phyloP scores from a whole-genome alignment of 2,113 vertebrate genomes.

The Hypanus sabinus region DNA sequence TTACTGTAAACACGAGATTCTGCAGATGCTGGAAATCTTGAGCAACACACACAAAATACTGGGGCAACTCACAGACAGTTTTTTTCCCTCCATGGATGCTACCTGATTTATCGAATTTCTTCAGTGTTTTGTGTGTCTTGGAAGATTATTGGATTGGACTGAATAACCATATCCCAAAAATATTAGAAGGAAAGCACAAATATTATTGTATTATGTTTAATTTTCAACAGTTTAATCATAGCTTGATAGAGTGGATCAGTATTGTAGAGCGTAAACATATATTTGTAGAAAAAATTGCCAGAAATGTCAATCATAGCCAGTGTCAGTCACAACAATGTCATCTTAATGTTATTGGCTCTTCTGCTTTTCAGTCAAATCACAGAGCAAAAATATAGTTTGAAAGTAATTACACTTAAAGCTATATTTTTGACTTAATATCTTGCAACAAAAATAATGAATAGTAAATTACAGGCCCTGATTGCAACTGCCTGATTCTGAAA shows the following conservation, averaged over 20 bases:
- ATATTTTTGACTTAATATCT: neutral
- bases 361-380: slow-evolving; percentile 12
- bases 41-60: too few relatives aligned
- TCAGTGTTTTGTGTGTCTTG: neutral
- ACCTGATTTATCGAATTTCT: too few relatives aligned
- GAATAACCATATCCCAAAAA: neutral
- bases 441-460: neutral
- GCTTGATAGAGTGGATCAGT: neutral
- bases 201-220: neutral
- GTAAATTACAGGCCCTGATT: neutral
- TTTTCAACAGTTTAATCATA: neutral
- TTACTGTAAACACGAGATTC: too few relatives aligned
- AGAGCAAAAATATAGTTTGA: neutral
- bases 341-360: neutral
- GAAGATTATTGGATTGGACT: too few relatives aligned
- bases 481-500: neutral
- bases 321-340: neutral
- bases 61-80: too few relatives aligned
- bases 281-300: neutral
- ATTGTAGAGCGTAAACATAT: neutral
- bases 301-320: slow-evolving; percentile 1
- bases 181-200: neutral
- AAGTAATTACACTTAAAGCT: neutral
- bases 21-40: too few relatives aligned
- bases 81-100: too few relatives aligned